Conservation (phyloP, 92 coral and sea anemone genomes). For the Siderastrea radians region DNA sequence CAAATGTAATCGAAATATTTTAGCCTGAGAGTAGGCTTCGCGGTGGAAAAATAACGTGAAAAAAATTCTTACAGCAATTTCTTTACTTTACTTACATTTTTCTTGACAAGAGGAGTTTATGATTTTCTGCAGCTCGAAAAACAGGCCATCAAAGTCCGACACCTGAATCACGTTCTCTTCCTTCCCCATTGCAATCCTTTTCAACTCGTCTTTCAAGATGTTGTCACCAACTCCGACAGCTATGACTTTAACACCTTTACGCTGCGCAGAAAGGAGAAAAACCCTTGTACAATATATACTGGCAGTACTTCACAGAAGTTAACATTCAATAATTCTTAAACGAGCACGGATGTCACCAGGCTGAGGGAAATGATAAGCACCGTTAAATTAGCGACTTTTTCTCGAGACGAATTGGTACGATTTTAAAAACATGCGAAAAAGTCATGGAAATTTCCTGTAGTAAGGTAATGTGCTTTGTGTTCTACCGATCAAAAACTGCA, state of each 20-base stretch:
- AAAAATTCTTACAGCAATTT: not conserved
- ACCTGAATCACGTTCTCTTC: slow-evolving; percentile 17
- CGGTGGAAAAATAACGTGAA: not conserved
- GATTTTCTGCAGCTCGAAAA: slow-evolving; percentile 4
- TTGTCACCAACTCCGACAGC: slow-evolving; percentile 36
- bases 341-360: not conserved
- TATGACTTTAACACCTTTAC: slow-evolving; percentile 21
- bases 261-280: not conserved
- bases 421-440: too few relatives aligned
- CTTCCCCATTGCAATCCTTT: slow-evolving; percentile 34
- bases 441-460: too few relatives aligned
- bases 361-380: not conserved
- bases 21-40: not conserved
- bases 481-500: too few relatives aligned
- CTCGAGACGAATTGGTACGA: too few relatives aligned
- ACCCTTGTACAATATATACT: not conserved
- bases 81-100: not conserved
- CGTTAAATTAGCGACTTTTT: too few relatives aligned
- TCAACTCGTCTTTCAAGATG: slow-evolving; percentile 11
- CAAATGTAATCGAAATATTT: too few relatives aligned
- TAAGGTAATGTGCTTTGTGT: too few relatives aligned
- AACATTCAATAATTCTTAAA: not conserved
- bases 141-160: slow-evolving; percentile 1
- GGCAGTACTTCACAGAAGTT: not conserved
- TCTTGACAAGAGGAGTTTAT: not conserved